Evolutionary conservation across 2,888 invertebrate species (phyloP).

Genomic region (Syrphus vitripennis): DNA sequence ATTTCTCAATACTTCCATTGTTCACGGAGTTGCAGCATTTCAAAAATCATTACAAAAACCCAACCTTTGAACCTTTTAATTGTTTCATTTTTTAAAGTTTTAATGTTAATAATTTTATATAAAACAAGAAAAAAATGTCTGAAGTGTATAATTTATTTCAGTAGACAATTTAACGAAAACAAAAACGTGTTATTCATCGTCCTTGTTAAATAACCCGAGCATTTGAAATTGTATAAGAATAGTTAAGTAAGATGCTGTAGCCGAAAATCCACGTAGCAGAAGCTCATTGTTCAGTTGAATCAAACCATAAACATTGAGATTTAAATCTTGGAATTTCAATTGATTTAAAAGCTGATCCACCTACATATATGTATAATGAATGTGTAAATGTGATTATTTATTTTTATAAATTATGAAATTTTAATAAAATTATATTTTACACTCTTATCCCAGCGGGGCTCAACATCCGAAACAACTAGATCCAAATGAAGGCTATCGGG

Average conservation of each 20-base stretch:
- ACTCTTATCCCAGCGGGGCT: constrained; percentile 76
- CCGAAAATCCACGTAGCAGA: constrained; percentile 2
- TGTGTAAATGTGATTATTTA: too few relatives aligned
- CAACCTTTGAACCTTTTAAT: too few relatives aligned
- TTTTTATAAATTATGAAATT: too few relatives aligned
- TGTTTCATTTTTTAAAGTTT: too few relatives aligned
- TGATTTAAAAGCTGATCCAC: constrained; percentile 42
- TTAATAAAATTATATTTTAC: too few relatives aligned
- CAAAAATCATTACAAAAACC: too few relatives aligned
- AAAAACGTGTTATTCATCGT: background rate
- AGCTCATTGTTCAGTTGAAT: constrained; percentile 34
- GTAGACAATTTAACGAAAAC: too few relatives aligned
- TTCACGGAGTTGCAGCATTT: too few relatives aligned
- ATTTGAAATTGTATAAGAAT: constrained; percentile 45
- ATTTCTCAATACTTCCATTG: too few relatives aligned
- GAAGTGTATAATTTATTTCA: background rate
- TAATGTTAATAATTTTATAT: too few relatives aligned
- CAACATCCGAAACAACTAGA: constrained; percentile 75
- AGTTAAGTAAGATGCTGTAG: constrained; percentile 12
- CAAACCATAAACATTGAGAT: constrained; percentile 22
- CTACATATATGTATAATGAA: too few relatives aligned
- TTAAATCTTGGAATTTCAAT: constrained; percentile 5
- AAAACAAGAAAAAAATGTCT: too few relatives aligned
- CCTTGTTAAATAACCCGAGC: constrained; percentile 15
- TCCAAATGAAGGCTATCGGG: constrained; percentile 74